These are phyloP conservation scores for Erethizon dorsatum DNA, from an alignment of 2,797 vertebrate genomes.

Conservation along the genomic window DNA sequence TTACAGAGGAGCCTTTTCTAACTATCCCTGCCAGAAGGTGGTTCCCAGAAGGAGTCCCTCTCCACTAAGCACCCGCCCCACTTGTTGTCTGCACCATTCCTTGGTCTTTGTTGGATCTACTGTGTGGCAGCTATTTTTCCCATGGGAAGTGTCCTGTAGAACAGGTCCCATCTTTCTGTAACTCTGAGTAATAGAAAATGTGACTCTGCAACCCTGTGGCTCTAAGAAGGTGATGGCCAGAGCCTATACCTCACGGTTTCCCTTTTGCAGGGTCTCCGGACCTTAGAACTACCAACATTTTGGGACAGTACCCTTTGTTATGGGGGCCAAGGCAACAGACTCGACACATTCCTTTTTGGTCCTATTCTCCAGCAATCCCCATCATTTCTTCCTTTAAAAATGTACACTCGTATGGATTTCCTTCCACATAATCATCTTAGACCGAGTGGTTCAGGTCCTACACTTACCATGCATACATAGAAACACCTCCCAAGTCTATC, in stretches of 20 bases:
- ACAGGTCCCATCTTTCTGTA: rapidly evolving
- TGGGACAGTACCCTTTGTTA: not conserved
- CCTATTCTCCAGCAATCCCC: not conserved
- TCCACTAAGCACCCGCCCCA: no score
- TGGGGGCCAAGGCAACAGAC: not conserved
- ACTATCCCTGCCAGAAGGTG: not conserved
- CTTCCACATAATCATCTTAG: not conserved
- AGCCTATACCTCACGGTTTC: not conserved
- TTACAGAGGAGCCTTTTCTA: not conserved
- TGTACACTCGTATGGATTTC: not conserved
- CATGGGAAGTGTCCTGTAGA: not conserved
- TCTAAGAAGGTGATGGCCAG: not conserved
- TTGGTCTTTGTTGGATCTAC: not conserved
- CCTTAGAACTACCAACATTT: not conserved
- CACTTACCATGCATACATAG: not conserved
- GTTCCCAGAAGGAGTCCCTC: not conserved
- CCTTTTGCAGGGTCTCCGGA: not conserved
- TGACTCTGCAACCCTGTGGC: not conserved
- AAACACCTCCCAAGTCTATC: not conserved
- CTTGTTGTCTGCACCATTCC: rapidly evolving
- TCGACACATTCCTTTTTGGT: not conserved
- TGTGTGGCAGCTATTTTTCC: not conserved
- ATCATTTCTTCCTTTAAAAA: not conserved
- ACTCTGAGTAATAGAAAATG: not conserved
- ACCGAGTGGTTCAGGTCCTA: not conserved